phyloP scores from a whole-genome alignment of 2,113 vertebrate species.

The Campylorhamphus procurvoides region DNA sequence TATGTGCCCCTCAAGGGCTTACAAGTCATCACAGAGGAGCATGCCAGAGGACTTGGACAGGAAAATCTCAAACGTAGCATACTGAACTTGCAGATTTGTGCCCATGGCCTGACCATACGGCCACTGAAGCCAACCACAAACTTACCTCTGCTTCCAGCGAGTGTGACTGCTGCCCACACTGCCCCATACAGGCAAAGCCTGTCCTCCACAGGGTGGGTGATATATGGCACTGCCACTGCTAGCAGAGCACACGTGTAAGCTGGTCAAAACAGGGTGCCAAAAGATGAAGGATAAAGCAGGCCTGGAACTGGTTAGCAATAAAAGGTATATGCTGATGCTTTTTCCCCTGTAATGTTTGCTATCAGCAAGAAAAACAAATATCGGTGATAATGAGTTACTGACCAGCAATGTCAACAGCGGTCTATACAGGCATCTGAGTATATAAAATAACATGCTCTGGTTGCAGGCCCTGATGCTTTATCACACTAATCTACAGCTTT shows the following conservation, averaged over 20 bases:
- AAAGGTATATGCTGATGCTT: background rate
- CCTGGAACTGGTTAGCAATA: background rate
- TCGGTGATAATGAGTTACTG: conserved; percentile 40
- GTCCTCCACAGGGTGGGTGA: fast-evolving
- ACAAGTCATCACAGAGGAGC: background rate
- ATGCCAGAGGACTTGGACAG: background rate
- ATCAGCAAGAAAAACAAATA: conserved; percentile 49
- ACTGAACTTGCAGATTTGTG: background rate
- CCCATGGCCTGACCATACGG: background rate
- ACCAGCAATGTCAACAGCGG: conserved; percentile 24
- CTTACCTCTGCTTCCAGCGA: background rate
- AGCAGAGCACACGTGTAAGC: background rate
- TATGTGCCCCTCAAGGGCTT: background rate
- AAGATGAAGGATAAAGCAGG: background rate
- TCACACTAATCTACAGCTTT: conserved; percentile 56
- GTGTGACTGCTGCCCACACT: fast-evolving
- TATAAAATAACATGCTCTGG: conserved; percentile 50
- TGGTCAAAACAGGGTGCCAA: background rate
- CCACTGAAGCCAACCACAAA: background rate
- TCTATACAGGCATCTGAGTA: conserved; percentile 16
- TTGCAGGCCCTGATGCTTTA: conserved; percentile 16
- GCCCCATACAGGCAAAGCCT: background rate
- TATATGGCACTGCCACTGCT: background rate
- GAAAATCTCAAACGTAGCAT: background rate
- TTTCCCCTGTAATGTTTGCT: background rate